Evolutionary conservation across 2,888 invertebrate species (phyloP).

Genomic region (Drosophila borborema): DNA sequence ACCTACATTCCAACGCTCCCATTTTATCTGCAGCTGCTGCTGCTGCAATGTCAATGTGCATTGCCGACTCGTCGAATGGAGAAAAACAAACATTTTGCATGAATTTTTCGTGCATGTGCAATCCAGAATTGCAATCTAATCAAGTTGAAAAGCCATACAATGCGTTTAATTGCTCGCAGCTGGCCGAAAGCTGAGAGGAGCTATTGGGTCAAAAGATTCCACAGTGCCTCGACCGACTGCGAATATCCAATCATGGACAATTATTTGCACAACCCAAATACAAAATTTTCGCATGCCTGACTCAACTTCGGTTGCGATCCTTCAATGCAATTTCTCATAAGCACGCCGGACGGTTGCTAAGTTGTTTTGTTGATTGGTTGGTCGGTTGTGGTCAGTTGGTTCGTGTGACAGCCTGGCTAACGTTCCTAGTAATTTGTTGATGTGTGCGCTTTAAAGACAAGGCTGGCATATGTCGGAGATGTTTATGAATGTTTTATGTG

Average conservation of each 20-base stretch:
- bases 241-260: constrained; percentile 37
- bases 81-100: constrained; percentile 27
- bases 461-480: background rate
- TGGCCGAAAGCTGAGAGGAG: constrained; percentile 24
- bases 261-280: constrained; percentile 49
- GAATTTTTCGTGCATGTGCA: constrained; percentile 36
- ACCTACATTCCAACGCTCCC: background rate
- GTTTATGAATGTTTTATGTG: constrained; percentile 21
- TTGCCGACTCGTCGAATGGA: constrained; percentile 2
- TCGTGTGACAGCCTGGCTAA: constrained; percentile 11
- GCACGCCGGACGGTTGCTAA: constrained; percentile 2
- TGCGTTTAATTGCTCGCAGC: constrained; percentile 62
- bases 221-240: constrained; percentile 18
- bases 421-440: background rate
- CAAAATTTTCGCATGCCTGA: constrained; percentile 26
- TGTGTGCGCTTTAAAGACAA: background rate
- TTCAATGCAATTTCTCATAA: constrained; percentile 30
- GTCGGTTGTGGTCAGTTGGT: constrained; percentile 12
- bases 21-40: background rate
- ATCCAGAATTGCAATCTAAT: constrained; percentile 55
- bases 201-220: constrained; percentile 34
- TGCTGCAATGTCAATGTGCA: constrained; percentile 17
- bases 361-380: constrained; percentile 8
- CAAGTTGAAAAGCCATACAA: constrained; percentile 58
- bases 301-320: constrained; percentile 24